Conservation (phyloP, 2,113 vertebrate genomes). For the Piaya cayana region DNA sequence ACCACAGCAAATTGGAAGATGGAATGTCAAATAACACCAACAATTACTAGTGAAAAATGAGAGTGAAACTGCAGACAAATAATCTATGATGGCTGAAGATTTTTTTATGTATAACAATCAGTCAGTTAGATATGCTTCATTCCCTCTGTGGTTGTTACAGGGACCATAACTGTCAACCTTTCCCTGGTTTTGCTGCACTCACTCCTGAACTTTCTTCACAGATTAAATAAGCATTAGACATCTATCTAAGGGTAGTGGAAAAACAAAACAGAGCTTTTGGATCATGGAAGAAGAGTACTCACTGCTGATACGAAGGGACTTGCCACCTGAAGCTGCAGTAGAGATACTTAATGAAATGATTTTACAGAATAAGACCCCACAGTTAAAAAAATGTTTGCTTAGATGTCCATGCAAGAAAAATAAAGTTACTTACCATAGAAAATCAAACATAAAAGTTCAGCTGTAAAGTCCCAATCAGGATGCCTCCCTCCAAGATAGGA, state of each 20-base stretch:
- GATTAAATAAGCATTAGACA: constrained; percentile 3
- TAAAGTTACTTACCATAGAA: not conserved
- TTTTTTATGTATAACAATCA: constrained; percentile 59
- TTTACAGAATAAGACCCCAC: not conserved
- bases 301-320: not conserved
- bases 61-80: constrained; percentile 60
- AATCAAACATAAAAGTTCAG: not conserved
- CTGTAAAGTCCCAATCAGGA: not conserved
- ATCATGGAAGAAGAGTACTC: not conserved
- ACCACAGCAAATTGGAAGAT: constrained; percentile 61
- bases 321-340: not conserved
- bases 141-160: constrained; percentile 15
- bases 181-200: not conserved
- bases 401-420: not conserved
- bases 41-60: constrained; percentile 63
- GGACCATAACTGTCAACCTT: constrained; percentile 12
- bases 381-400: not conserved
- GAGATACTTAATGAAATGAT: not conserved
- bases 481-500: not conserved
- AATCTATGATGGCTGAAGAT: constrained; percentile 40
- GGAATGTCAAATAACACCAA: constrained; percentile 62
- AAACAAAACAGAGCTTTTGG: not conserved
- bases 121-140: constrained; percentile 40
- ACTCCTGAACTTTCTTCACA: not conserved
- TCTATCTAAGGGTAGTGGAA: not conserved